Percentiles rank a stretch among this genome's conserved stretches.
Evolutionary conservation across 2,888 invertebrate species (phyloP).

Genomic region (Habrosyne pyritoides): DNA sequence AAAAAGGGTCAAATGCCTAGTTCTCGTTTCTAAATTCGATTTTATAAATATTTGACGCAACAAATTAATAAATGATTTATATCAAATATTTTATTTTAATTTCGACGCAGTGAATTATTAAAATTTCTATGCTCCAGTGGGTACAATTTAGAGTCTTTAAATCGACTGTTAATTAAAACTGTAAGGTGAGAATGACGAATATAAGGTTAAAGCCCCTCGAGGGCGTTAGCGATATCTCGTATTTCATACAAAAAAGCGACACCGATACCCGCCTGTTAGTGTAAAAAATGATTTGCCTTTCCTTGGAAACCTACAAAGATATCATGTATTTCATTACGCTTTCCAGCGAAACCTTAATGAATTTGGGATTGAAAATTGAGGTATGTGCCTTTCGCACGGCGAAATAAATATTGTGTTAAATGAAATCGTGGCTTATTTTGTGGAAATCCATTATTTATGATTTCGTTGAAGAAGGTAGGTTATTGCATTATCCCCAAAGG

Average conservation of each 20-base stretch:
- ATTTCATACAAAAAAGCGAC: neutral
- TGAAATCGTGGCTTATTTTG: neutral
- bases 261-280: constrained; percentile 3
- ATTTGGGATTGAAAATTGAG: neutral
- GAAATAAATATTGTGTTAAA: no score
- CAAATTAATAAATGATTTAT: no score
- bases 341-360: neutral
- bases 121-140: no score
- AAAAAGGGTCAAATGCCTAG: no score
- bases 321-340: neutral
- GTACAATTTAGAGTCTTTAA: neutral
- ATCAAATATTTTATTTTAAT: no score
- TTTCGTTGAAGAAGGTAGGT: neutral
- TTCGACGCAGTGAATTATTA: no score
- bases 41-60: no score
- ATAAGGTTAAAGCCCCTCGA: neutral
- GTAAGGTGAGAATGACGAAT: neutral
- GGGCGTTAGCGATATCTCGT: neutral
- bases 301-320: neutral
- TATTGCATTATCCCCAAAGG: no score
- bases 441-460: neutral
- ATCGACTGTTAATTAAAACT: neutral
- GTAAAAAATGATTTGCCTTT: neutral
- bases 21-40: no score
- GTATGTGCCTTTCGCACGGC: neutral